Evolutionary conservation across 2,113 vertebrate genomes (phyloP).

Genomic region (Ovis canadensis): DNA sequence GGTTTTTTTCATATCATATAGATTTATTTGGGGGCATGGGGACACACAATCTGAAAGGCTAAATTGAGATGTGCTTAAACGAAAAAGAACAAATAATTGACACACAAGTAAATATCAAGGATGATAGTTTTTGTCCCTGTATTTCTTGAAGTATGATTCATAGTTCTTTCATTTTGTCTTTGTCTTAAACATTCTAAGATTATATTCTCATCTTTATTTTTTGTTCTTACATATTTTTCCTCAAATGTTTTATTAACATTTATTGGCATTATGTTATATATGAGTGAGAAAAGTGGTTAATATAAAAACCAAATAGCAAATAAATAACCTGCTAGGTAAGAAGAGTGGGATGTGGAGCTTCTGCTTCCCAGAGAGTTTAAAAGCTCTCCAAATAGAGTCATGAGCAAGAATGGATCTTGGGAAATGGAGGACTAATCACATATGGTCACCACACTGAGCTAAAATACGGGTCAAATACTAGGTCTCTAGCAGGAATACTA

Average conservation of each 20-base stretch:
- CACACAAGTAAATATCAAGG: not conserved
- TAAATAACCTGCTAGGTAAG: not conserved
- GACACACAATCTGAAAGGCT: not conserved
- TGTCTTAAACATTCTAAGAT: not conserved
- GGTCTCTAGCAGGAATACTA: not conserved
- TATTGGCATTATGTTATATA: not conserved
- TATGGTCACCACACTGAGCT: not conserved
- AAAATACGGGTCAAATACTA: not conserved
- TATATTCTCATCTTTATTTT: not conserved
- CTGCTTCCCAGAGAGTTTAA: not conserved
- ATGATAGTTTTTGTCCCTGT: not conserved
- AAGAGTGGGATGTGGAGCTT: not conserved
- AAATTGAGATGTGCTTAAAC: slow-evolving; percentile 29
- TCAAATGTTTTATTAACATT: not conserved
- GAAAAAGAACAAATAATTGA: not conserved
- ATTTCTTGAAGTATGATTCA: slow-evolving; percentile 26
- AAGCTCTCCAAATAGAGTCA: not conserved
- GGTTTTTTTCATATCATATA: not conserved
- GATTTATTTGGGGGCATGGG: not conserved
- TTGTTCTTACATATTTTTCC: slow-evolving; percentile 5
- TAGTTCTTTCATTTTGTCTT: slow-evolving; percentile 31
- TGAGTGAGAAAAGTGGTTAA: not conserved
- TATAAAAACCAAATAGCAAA: not conserved
- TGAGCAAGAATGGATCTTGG: not conserved
- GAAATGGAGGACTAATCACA: not conserved